These are phyloP conservation scores for Numenius arquata DNA, from an alignment of 2,113 vertebrate genomes.

Conservation along the genomic window DNA sequence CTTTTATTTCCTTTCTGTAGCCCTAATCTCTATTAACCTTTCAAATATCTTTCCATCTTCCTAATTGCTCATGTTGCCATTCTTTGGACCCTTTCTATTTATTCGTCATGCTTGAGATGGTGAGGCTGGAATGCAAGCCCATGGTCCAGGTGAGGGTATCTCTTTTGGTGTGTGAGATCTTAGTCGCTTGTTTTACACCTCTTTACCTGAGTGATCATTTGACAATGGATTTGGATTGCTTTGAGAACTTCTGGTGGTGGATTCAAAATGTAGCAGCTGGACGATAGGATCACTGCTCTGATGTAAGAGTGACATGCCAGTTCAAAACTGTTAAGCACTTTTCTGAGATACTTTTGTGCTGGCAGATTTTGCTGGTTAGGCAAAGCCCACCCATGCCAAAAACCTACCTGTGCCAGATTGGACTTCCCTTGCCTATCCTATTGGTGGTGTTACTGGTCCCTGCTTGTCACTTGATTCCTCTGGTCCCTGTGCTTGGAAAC, in stretches of 20 bases:
- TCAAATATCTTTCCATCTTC: not conserved
- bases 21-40: not conserved
- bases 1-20: not conserved
- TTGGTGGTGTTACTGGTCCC: not conserved
- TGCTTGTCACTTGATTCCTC: not conserved
- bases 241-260: not conserved
- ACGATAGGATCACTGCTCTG: not conserved
- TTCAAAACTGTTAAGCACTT: not conserved
- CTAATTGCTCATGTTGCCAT: not conserved
- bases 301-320: not conserved
- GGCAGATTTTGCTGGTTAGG: not conserved
- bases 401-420: fast-evolving
- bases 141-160: not conserved
- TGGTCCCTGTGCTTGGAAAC: fast-evolving
- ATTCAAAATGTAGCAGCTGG: not conserved
- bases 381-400: not conserved
- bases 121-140: not conserved
- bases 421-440: not conserved
- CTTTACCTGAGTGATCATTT: not conserved
- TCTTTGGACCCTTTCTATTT: not conserved
- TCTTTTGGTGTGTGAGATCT: not conserved
- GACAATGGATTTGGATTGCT: not conserved
- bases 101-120: not conserved
- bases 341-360: not conserved
- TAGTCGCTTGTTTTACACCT: not conserved